Evolutionary conservation across 2,888 invertebrate genomes (phyloP).

Genomic region (Dryobota labecula): DNA sequence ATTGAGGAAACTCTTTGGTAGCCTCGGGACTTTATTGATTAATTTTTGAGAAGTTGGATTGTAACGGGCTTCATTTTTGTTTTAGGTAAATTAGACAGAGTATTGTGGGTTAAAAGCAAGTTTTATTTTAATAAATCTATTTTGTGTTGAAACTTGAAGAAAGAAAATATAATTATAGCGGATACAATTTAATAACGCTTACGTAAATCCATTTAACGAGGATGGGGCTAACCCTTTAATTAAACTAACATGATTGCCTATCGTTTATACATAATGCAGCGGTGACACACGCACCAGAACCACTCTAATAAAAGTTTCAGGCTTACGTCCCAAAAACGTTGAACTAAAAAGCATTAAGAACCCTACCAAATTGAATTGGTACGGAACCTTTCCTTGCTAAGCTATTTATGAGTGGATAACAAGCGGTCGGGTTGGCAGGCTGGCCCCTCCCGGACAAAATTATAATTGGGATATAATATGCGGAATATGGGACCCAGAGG

Average conservation of each 20-base stretch:
- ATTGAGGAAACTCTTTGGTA: slow-evolving; percentile 61
- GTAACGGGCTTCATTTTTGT: slow-evolving; percentile 2
- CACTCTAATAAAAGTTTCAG: slow-evolving; percentile 77
- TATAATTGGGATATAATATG: slow-evolving; percentile 87
- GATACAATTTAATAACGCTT: slow-evolving; percentile 18
- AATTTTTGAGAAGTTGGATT: slow-evolving; percentile 48
- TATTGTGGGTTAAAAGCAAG: not conserved
- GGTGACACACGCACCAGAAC: slow-evolving; percentile 53
- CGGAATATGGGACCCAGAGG: slow-evolving; percentile 80
- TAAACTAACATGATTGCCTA: slow-evolving; percentile 55
- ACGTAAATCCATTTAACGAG: slow-evolving; percentile 29
- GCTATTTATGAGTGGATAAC: slow-evolving; percentile 86
- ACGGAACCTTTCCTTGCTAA: slow-evolving; percentile 83
- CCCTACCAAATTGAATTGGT: slow-evolving; percentile 85
- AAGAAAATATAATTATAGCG: slow-evolving; percentile 15
- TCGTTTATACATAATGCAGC: slow-evolving; percentile 52
- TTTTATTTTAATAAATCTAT: not conserved
- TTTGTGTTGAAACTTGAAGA: not conserved
- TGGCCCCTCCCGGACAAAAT: slow-evolving; percentile 80
- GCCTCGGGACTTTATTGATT: slow-evolving; percentile 49
- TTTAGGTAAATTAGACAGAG: slow-evolving; percentile 4
- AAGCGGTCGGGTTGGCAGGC: slow-evolving; percentile 76
- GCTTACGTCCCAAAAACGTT: slow-evolving; percentile 77
- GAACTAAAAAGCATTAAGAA: slow-evolving; percentile 84
- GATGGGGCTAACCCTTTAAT: slow-evolving; percentile 47